These are phyloP conservation scores for Myotis findleyi DNA, from an alignment of 2,797 vertebrate species.

Conservation along the genomic window DNA sequence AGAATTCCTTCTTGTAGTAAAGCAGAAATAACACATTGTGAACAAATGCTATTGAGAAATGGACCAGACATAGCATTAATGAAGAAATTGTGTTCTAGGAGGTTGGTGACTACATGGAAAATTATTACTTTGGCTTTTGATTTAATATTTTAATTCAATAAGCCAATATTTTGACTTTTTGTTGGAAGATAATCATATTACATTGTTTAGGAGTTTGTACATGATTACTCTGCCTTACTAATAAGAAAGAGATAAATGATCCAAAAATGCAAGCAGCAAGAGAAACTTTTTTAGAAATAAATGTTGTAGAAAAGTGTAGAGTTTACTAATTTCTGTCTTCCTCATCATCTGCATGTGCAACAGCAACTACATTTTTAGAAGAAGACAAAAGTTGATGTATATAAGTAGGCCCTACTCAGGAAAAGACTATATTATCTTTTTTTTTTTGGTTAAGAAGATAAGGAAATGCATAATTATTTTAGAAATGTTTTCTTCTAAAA, in stretches of 20 bases:
- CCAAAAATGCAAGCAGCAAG: background rate
- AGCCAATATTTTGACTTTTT: background rate
- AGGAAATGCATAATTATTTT: background rate
- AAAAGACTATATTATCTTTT: background rate
- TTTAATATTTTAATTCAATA: background rate
- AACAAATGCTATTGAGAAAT: background rate
- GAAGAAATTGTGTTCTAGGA: background rate
- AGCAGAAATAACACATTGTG: background rate
- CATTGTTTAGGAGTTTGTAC: background rate
- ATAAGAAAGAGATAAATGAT: background rate
- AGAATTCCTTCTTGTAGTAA: background rate
- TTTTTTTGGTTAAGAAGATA: constrained; percentile 1
- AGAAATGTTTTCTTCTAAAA: background rate
- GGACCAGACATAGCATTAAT: fast-evolving
- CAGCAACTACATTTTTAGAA: background rate
- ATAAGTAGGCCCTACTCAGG: background rate
- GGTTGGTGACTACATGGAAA: background rate
- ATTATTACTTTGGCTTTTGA: constrained; percentile 18
- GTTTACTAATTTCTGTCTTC: background rate
- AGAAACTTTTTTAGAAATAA: constrained; percentile 16
- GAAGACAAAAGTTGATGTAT: background rate
- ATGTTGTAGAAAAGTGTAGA: background rate
- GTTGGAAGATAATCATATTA: background rate
- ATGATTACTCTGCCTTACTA: background rate
- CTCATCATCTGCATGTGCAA: background rate